Base-by-base conservation (phyloP, 2,888 invertebrate species). In the Drosophila meridiana region DNA sequence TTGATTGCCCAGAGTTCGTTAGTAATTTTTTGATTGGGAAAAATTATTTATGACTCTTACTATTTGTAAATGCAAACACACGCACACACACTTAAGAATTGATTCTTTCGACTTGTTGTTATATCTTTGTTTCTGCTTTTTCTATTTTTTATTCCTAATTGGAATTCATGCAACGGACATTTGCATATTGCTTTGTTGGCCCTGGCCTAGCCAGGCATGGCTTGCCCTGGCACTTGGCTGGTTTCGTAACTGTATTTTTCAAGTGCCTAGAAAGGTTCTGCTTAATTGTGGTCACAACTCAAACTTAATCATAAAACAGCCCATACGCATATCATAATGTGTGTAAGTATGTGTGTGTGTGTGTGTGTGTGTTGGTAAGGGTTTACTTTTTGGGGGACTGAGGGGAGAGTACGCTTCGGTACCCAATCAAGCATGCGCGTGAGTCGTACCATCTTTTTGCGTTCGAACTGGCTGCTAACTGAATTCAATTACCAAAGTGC, bases 401-500 rank as follows among this genome's bases (percentile, higher is more conserved):
- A 26, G 14, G 32, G 57, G 2, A 45, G 32, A 2, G 26, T n/a
- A 38, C 52, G 32, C 45, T 40, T 40, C 40, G 30, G 48, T 67
- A 74, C 47, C 85, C 85, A 85, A 85, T 85, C 85, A 85, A 89
- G 89, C 87, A 84, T 76, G 85, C 85, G 85, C 85, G 85, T 85
- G 85, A 86, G 87, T 87, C 62, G 62, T 67, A 60, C 82, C 85
- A 87, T 89, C 84, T 80, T 83, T 78, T 78, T 71, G 73, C 70
- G 75, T 72, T 74, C 73, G 69, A 74, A 69, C 58, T 73, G 83
- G 72, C 72, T 76, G 84, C 90, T 90, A 89, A 90, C 89, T 86
- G 89, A 90, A 90, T 89, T 90, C 91, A 90, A 90, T 90, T 90
- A 90, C 90, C 89, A 85, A 90, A 90, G 90, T 82, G 77, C 88